These are phyloP conservation scores for Palythoa heliodiscus DNA, from an alignment of 92 coral and sea anemone species.

Conservation along the genomic window DNA sequence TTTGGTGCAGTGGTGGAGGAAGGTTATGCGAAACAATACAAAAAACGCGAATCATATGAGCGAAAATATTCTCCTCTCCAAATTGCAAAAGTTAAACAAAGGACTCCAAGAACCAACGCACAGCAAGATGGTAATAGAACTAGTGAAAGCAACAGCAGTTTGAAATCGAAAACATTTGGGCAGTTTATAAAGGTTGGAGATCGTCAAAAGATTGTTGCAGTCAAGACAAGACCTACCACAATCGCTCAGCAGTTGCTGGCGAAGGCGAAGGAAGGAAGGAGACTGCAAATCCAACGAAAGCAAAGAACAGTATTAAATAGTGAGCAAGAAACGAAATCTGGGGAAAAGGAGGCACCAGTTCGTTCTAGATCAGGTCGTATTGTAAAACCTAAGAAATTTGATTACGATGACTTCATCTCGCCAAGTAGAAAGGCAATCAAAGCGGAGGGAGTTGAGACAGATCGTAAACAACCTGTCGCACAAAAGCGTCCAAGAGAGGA, in stretches of 20 bases:
- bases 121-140: constrained; percentile 64
- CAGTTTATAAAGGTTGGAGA: constrained; percentile 11
- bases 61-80: constrained; percentile 72
- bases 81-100: constrained; percentile 39
- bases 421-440: constrained; percentile 44
- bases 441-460: not conserved
- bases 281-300: constrained; percentile 68
- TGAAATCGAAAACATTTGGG: constrained; percentile 23
- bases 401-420: constrained; percentile 90
- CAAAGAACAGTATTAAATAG: constrained; percentile 40
- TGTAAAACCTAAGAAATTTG: constrained; percentile 92
- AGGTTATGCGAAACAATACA: constrained; percentile 90
- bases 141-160: constrained; percentile 4
- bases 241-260: constrained; percentile 93
- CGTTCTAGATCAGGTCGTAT: constrained; percentile 98
- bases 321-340: constrained; percentile 37
- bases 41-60: constrained; percentile 92
- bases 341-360: constrained; percentile 51
- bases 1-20: constrained; percentile 61
- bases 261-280: constrained; percentile 87
- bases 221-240: constrained; percentile 66
- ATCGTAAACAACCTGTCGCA: constrained; percentile 25
- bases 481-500: constrained; percentile 72
- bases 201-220: constrained; percentile 20
- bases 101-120: constrained; percentile 24